Base-by-base conservation (phyloP, 1,140 invertebrate genomes). In the Drosophila jambulina region DNA sequence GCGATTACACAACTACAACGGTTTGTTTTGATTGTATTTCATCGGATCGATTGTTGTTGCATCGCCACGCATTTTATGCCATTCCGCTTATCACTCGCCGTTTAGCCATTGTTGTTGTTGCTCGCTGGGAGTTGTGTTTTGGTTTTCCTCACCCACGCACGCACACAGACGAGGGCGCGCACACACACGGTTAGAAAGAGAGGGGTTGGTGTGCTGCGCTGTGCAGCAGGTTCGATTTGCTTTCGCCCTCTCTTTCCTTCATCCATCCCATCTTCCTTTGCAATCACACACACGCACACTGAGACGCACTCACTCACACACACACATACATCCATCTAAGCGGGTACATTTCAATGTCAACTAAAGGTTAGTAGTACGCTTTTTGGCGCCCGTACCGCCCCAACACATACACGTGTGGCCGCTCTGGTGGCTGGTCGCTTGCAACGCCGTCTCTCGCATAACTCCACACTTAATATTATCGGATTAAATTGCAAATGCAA, bases 301-400 rank as follows among this genome's bases (percentile, higher is more conserved):
- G 53, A 67, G 23, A 61, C 49, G 62, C 59, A 27, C 56, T 46
- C 53, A 67, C 45, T 43, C 48, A 82, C 49, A 67, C 58, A 19
- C 46, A 77, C 51, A 43, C 53, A 36, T 72, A 69, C 69, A 72
- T 68, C 75, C 79, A 76, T 75, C 79, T 65, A 85, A 90, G 86
- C 85, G 86, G 86, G 81, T 91, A 88, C 84, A 88, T 90, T 90
- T 90, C 85, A 90, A 90, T 90, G 85, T 90, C 85, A 90, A 90
- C 85, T 91, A 90, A 56, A 90, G 85, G 85, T 90, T 90, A 90
- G 86, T 79, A 90, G 84, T 90, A 80, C 82, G 48, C 63, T 72
- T 80, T 86, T 54, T 67, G 57, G 38, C 54, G 48, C 36, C 43
- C 65, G 48, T 32, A 60, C 45, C 32, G 48, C 60, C 74, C 49